Evolutionary conservation across 2,888 invertebrate genomes (phyloP).

Genomic region (Amphipyra berbera): DNA sequence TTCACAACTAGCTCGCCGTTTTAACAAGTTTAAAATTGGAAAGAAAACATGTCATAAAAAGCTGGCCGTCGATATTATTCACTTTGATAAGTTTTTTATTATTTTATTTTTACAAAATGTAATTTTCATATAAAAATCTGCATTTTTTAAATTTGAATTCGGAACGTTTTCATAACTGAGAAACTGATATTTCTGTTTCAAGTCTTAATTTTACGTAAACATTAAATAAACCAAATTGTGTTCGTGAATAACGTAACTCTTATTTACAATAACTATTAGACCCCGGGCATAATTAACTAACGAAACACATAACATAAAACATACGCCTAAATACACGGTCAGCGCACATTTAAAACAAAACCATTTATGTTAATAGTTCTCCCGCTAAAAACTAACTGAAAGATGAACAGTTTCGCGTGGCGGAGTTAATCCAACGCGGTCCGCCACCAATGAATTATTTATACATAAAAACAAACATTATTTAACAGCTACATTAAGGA

Average conservation of each 20-base stretch:
- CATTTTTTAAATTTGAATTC: too few relatives aligned
- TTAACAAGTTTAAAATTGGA: conserved; percentile 12
- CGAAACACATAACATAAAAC: conserved; percentile 17
- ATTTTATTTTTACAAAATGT: too few relatives aligned
- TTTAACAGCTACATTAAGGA: conserved; percentile 12
- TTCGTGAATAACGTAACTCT: neutral
- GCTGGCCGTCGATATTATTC: neutral
- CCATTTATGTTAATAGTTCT: conserved; percentile 61
- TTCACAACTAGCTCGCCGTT: neutral
- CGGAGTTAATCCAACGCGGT: conserved; percentile 64
- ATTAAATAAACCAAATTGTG: too few relatives aligned
- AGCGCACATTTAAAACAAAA: conserved; percentile 54
- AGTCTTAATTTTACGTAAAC: too few relatives aligned
- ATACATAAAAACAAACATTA: conserved; percentile 45
- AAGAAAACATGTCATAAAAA: neutral
- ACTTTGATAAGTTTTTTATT: neutral
- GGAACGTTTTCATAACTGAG: too few relatives aligned
- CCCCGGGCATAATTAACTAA: conserved; percentile 20
- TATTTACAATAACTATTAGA: too few relatives aligned
- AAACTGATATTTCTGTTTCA: too few relatives aligned
- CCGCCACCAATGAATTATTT: conserved; percentile 65
- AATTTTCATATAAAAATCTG: too few relatives aligned
- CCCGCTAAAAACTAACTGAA: conserved; percentile 63
- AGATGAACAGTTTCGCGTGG: conserved; percentile 63
- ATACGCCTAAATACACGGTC: conserved; percentile 11